Evolutionary conservation across 2,113 vertebrate genomes (phyloP).

Genomic region (Python bivittatus): DNA sequence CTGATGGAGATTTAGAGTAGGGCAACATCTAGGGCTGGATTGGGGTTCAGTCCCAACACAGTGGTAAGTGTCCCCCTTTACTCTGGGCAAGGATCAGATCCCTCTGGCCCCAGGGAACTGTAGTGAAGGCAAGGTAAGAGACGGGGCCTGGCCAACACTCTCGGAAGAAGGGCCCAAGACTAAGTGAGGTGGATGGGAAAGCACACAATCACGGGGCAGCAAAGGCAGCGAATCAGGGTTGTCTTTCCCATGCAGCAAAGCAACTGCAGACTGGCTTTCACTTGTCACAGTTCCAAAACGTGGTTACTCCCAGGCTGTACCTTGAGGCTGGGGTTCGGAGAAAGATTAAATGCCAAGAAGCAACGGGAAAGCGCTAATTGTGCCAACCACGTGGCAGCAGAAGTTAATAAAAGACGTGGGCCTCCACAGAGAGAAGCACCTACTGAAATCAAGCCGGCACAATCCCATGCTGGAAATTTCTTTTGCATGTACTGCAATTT

Average conservation of each 20-base stretch:
- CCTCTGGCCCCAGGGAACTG: neutral
- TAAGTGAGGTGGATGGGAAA: neutral
- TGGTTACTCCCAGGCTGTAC: neutral
- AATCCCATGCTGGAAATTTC: neutral
- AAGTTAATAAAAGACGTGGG: neutral
- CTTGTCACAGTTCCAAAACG: neutral
- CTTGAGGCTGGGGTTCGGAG: neutral
- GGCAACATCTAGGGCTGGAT: neutral
- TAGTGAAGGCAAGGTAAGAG: too few relatives aligned
- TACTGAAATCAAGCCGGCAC: neutral
- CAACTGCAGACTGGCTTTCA: neutral
- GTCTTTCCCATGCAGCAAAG: neutral
- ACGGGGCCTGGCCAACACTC: too few relatives aligned
- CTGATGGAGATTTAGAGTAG: neutral
- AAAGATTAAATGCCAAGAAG: neutral
- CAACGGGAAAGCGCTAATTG: neutral
- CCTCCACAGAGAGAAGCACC: neutral
- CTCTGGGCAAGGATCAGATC: neutral
- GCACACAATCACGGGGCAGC: neutral
- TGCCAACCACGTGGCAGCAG: neutral
- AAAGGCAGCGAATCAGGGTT: neutral
- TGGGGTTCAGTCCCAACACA: neutral
- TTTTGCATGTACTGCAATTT: neutral
- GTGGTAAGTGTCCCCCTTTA: neutral
- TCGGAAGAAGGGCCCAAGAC: neutral